Base-by-base conservation (phyloP, 2,113 vertebrate species). In the Cyprinus carpio region DNA sequence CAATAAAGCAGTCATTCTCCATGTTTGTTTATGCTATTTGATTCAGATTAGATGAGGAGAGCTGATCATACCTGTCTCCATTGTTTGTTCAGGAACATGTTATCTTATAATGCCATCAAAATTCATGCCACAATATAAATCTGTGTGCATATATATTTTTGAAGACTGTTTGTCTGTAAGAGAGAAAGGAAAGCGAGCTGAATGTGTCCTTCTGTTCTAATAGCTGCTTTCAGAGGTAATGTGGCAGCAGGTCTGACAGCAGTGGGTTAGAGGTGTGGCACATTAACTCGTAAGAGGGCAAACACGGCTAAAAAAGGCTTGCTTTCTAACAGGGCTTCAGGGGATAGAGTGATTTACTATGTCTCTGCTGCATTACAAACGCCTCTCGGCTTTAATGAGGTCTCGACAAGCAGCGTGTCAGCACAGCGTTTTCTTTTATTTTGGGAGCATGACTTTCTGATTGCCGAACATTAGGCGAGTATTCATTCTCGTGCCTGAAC, bases 291-390 rank as follows among this genome's bases (percentile, higher is more conserved):
- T 85, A 69, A 82, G 71, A 81, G 78, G 72, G 75, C 78, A 87
- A 87, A 80, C 87, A 86, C 15, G n/a, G 58, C 71, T 86, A 49
- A 64, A 81, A 75, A 80, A 87, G 85, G 90, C 90, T 87, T 87
- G 83, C 81, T 87, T 90, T 87, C 84, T 82, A 89, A 87, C 84
- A 85, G 84, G 84, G 89, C 90, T 86, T 85, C 82, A 75, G 87
- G 79, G 87, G 90, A 90, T 82, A 54, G 87, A 91, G 89, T 94
- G 93, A 94, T 93, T 93, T 93, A 94, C 90, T 91, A 90, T 90
- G 90, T 90, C 91, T 93, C 92, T 91, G 86, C 89, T 75, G 89
- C 85, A 89, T 89, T 92, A 40, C 6, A 89, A 93, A 93, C 87
- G 91, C 80, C 90, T 82, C 81, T 54, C 49, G 13, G 90, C 89